Conservation (phyloP, 2,797 vertebrate species). For the Gymnoscopelus braueri region DNA sequence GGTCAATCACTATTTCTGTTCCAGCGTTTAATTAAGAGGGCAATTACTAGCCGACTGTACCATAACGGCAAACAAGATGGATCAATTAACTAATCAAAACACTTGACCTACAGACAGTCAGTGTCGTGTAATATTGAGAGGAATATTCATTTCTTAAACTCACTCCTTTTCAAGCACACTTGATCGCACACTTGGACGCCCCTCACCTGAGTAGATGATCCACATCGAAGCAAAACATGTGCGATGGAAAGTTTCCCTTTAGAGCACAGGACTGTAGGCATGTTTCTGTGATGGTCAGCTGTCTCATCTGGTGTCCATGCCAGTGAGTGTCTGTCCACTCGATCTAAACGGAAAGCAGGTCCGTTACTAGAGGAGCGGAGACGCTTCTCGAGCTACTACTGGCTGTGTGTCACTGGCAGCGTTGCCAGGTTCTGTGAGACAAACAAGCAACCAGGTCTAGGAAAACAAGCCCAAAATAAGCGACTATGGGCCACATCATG, state of each 20-base stretch:
- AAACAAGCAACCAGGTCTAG: too few species aligned
- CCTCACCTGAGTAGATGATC: constrained; percentile 78
- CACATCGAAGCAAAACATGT: constrained; percentile 74
- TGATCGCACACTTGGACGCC: not conserved
- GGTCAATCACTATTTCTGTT: too few species aligned
- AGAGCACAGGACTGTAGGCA: constrained; percentile 76
- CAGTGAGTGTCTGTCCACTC: constrained; percentile 30
- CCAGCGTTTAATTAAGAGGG: too few species aligned
- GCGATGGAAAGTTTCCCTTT: constrained; percentile 78
- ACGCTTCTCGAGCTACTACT: constrained; percentile 23
- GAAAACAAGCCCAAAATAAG: too few species aligned
- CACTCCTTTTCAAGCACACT: not conserved
- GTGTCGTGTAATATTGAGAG: too few species aligned
- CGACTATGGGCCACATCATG: too few species aligned
- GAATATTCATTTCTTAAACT: not conserved
- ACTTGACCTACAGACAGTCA: not conserved
- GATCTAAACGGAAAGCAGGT: constrained; percentile 2
- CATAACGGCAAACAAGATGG: too few species aligned
- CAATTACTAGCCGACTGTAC: too few species aligned
- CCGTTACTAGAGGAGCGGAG: constrained; percentile 21
- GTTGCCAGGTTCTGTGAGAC: too few species aligned
- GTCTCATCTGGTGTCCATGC: constrained; percentile 72
- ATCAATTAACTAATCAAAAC: not conserved
- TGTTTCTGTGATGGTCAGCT: constrained; percentile 74
- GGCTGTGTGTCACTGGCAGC: constrained; percentile 28